These are phyloP conservation scores for Hypselothyrea guttata DNA, from an alignment of 2,888 invertebrate genomes.

Conservation along the genomic window DNA sequence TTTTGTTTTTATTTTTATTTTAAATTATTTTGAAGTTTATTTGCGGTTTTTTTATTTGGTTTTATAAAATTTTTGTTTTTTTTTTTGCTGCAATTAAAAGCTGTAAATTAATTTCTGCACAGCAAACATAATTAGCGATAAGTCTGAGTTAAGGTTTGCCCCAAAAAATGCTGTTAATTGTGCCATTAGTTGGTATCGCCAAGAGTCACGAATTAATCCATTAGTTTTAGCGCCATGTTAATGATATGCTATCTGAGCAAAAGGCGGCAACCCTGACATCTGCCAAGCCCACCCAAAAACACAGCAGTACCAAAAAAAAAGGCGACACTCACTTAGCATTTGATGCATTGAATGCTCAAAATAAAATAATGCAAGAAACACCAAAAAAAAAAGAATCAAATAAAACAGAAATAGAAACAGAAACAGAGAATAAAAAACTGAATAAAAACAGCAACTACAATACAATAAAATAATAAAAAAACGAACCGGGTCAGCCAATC, in stretches of 20 bases:
- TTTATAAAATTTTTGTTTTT: too few species aligned
- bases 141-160: neutral
- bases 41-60: too few species aligned
- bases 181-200: slow-evolving; percentile 51
- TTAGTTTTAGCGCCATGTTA: slow-evolving; percentile 62
- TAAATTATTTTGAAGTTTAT: too few species aligned
- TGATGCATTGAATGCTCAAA: slow-evolving; percentile 62
- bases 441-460: too few species aligned
- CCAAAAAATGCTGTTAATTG: slow-evolving; percentile 14
- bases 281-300: slow-evolving; percentile 66
- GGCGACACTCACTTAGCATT: slow-evolving; percentile 56
- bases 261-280: slow-evolving; percentile 68
- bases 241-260: slow-evolving; percentile 26
- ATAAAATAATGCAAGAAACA: too few species aligned
- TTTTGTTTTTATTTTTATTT: too few species aligned
- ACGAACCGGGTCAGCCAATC: slow-evolving; percentile 54
- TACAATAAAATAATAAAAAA: too few species aligned
- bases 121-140: neutral
- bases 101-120: too few species aligned
- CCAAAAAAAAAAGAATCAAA: too few species aligned
- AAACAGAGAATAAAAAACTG: too few species aligned
- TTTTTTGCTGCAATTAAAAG: too few species aligned
- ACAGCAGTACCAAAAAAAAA: slow-evolving; percentile 1
- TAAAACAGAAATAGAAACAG: too few species aligned
- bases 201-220: slow-evolving; percentile 53